Percentiles rank a stretch among this genome's conserved stretches.
phyloP scores from a whole-genome alignment of 2,113 vertebrate species.

The Mormyrus iriodes region DNA sequence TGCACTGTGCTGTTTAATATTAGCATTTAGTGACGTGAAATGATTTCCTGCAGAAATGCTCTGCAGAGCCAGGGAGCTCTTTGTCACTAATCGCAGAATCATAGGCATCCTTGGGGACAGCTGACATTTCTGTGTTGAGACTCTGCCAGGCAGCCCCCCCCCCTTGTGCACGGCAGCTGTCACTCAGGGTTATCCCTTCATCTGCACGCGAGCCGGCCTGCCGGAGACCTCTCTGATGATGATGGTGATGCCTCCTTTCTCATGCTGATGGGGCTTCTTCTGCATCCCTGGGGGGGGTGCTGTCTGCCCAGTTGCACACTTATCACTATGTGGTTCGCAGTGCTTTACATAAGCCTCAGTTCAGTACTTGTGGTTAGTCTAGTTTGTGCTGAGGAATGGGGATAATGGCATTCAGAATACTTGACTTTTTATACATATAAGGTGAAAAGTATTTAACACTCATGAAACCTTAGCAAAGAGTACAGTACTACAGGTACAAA shows the following conservation, averaged over 20 bases:
- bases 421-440: neutral
- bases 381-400: neutral
- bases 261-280: constrained; percentile 9
- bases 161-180: neutral
- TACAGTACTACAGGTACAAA: neutral
- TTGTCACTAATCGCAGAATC: constrained; percentile 9
- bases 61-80: neutral
- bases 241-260: constrained; percentile 4
- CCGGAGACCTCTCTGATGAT: constrained; percentile 1
- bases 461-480: neutral
- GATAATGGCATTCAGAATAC: neutral
- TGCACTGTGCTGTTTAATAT: neutral
- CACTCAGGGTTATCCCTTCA: constrained; percentile 9
- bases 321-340: neutral
- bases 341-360: neutral
- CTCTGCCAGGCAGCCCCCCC: neutral
- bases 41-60: neutral
- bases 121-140: constrained; percentile 13
- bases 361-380: neutral
- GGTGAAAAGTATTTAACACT: neutral
- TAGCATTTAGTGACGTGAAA: neutral
- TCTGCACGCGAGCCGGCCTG: neutral
- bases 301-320: neutral
- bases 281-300: neutral
- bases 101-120: neutral